These are phyloP conservation scores for Lutra lutra DNA, from an alignment of 2,797 vertebrate genomes.

Conservation along the genomic window DNA sequence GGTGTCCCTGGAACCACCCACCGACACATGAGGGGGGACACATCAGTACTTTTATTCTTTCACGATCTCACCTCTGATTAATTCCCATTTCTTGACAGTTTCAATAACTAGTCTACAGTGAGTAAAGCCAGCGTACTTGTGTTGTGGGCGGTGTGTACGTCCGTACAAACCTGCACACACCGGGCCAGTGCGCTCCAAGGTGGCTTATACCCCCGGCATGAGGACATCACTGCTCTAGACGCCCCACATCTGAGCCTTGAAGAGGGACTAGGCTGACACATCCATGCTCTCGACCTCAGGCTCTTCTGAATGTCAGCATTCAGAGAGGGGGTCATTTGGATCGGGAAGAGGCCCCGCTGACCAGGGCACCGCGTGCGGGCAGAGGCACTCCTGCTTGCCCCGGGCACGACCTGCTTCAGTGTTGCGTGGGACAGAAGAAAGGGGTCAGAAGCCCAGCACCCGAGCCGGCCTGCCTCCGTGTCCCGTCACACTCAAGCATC, in stretches of 20 bases:
- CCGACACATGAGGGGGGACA: background rate
- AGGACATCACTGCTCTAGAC: too few species aligned
- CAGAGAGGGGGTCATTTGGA: too few species aligned
- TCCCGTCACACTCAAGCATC: rapidly evolving
- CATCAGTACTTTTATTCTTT: background rate
- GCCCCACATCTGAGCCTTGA: background rate
- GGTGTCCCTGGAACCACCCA: background rate
- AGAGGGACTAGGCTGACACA: background rate
- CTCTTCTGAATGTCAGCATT: background rate
- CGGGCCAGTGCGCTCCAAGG: background rate
- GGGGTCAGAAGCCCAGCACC: background rate
- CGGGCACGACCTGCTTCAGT: background rate
- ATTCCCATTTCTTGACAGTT: background rate
- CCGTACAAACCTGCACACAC: rapidly evolving
- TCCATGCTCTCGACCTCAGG: background rate
- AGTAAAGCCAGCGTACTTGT: background rate
- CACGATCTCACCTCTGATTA: background rate
- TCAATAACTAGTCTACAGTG: background rate
- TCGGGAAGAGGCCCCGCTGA: background rate
- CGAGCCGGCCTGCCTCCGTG: background rate
- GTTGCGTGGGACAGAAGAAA: background rate
- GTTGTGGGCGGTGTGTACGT: background rate
- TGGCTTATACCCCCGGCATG: rapidly evolving
- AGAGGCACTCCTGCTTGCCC: background rate
- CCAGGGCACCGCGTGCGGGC: background rate